Conservation (phyloP, 2,888 invertebrate genomes). For the Dusona sp. region DNA sequence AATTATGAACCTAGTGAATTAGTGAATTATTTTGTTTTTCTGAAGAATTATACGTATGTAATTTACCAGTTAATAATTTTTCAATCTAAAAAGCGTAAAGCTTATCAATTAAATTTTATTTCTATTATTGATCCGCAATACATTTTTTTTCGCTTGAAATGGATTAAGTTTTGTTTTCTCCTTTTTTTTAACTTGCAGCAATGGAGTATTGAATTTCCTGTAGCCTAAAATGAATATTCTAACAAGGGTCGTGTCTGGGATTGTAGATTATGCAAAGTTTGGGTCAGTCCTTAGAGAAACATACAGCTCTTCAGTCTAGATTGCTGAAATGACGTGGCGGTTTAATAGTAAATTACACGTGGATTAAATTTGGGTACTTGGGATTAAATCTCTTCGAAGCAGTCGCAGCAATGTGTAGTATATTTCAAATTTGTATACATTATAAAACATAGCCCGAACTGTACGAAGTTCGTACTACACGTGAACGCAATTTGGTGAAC, state of each 20-base stretch:
- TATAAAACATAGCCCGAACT: constrained; percentile 17
- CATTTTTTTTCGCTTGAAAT: not conserved
- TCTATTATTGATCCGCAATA: not conserved
- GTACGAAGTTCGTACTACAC: not conserved
- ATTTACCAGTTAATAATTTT: not conserved
- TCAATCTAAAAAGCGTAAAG: not conserved
- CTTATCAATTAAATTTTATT: not conserved
- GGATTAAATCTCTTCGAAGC: not conserved
- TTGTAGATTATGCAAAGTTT: not conserved
- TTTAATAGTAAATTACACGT: constrained; percentile 19
- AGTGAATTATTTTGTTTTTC: not conserved
- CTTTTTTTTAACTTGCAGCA: not conserved
- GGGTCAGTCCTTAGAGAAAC: constrained; percentile 13
- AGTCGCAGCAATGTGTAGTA: not conserved
- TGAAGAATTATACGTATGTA: not conserved
- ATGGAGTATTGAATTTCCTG: not conserved
- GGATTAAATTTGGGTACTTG: constrained; percentile 10
- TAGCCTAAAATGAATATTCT: not conserved
- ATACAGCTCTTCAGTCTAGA: constrained; percentile 9
- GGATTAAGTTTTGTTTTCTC: not conserved
- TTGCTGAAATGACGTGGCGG: not conserved
- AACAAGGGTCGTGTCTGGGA: not conserved
- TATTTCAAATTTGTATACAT: not conserved
- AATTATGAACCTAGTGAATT: not conserved
- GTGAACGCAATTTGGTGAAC: constrained; percentile 2